A percentile compares a stretch with the other conserved stretches of the same genome.
phyloP scores from a whole-genome alignment of 2,797 vertebrate species.

The Lutjanus argentimaculatus region DNA sequence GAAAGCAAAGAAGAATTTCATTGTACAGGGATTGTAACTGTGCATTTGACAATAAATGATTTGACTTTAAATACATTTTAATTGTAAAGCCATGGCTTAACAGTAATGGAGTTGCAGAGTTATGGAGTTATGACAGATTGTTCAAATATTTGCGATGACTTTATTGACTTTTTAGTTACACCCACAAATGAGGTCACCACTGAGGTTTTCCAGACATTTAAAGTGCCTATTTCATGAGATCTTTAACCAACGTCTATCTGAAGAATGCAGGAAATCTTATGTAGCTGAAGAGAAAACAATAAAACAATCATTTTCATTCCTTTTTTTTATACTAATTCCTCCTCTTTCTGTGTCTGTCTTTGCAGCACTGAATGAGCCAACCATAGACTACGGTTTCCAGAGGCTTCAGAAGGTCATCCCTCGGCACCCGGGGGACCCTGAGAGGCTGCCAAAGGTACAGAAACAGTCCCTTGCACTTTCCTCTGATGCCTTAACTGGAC shows the following conservation, averaged over 20 bases:
- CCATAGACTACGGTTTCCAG: conserved; percentile 99
- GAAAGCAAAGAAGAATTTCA: too few relatives aligned
- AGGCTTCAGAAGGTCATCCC: conserved; percentile 99
- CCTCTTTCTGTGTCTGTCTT: conserved; percentile 28
- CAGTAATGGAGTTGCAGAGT: neutral
- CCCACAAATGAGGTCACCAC: conserved; percentile 6
- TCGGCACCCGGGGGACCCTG: conserved; percentile 96
- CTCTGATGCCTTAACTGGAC: conserved; percentile 3
- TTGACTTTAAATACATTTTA: neutral
- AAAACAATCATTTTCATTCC: neutral
- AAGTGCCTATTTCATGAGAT: conserved; percentile 1
- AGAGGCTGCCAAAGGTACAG: conserved; percentile 96
- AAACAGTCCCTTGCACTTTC: conserved; percentile 5
- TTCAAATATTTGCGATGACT: conserved; percentile 6
- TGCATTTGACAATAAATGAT: too few relatives aligned
- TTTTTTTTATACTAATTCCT: conserved; percentile 14
- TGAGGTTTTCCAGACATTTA: conserved; percentile 9
- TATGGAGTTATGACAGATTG: neutral
- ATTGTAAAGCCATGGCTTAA: too few relatives aligned
- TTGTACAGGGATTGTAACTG: too few relatives aligned
- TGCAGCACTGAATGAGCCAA: conserved; percentile 96
- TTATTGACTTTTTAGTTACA: conserved; percentile 11
- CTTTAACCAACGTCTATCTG: neutral
- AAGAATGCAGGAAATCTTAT: neutral
- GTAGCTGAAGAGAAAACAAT: neutral